Evolutionary conservation across 2,797 vertebrate species (phyloP).

Genomic region (Anomalospiza imberbis): DNA sequence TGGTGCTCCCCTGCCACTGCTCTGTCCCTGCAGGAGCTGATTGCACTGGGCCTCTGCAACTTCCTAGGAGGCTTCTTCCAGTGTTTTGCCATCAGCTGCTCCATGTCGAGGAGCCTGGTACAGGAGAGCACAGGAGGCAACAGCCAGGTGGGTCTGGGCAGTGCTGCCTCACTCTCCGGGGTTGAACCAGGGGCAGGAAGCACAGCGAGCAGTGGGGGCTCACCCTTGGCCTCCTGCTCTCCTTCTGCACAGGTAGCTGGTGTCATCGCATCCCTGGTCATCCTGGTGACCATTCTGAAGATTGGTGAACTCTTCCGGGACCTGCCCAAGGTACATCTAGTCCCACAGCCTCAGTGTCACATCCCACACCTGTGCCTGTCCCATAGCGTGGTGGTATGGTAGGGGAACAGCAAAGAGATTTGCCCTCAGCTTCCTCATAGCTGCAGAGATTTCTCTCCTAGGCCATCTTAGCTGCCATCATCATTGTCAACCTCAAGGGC

Average conservation of each 20-base stretch:
- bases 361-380: neutral
- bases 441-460: slow-evolving; percentile 60
- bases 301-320: slow-evolving; percentile 87
- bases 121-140: slow-evolving; percentile 93
- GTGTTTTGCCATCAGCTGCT: slow-evolving; percentile 91
- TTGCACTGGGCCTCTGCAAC: slow-evolving; percentile 92
- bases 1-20: neutral
- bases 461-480: slow-evolving; percentile 88
- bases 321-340: slow-evolving; percentile 85
- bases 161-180: fast-evolving
- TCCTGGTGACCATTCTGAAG: slow-evolving; percentile 89
- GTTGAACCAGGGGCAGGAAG: neutral
- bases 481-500: slow-evolving; percentile 89
- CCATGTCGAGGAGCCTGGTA: slow-evolving; percentile 95
- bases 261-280: slow-evolving; percentile 84
- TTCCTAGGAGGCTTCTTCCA: slow-evolving; percentile 88
- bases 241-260: slow-evolving; percentile 80
- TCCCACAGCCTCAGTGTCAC: fast-evolving
- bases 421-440: neutral
- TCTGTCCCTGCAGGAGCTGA: slow-evolving; percentile 83
- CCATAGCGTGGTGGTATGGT: neutral
- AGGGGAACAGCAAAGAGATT: neutral
- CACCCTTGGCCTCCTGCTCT: fast-evolving
- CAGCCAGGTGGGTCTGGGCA: slow-evolving; percentile 83
- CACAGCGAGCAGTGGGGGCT: fast-evolving